Evolutionary conservation across 2,113 vertebrate genomes (phyloP).

Genomic region (Copsychus sechellarum): DNA sequence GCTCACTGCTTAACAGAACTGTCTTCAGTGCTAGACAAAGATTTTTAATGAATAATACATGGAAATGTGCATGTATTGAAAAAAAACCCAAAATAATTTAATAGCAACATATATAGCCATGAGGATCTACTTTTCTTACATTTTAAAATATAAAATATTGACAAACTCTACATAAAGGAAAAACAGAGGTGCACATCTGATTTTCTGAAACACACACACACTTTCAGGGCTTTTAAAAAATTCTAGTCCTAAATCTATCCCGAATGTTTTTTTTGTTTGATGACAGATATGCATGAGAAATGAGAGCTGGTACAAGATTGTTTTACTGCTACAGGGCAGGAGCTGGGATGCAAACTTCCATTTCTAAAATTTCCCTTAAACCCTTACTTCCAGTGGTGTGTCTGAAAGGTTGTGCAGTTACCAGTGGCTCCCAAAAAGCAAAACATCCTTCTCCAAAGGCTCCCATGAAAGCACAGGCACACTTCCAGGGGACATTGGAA

Average conservation of each 20-base stretch:
- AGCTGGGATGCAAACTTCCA: not conserved
- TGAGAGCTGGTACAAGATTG: accelerated
- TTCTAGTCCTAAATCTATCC: not conserved
- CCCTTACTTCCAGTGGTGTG: not conserved
- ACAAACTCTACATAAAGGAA: not conserved
- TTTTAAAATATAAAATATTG: not conserved
- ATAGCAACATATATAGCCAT: not conserved
- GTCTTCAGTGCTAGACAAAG: not conserved
- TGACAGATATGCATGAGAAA: not conserved
- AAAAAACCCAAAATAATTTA: accelerated
- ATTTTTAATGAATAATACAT: not conserved
- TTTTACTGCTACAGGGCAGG: not conserved
- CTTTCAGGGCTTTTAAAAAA: not conserved
- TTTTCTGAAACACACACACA: not conserved
- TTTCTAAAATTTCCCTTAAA: not conserved
- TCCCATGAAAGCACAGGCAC: not conserved
- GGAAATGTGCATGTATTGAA: not conserved
- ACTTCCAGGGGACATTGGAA: not conserved
- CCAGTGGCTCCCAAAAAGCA: not conserved
- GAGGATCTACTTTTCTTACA: not conserved
- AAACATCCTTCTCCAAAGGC: not conserved
- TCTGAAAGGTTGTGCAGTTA: accelerated
- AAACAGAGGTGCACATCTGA: not conserved
- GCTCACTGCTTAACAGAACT: not conserved
- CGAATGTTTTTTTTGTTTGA: not conserved